These are phyloP conservation scores for Apomyelois bistriatella DNA, from an alignment of 2,888 invertebrate species.

Conservation along the genomic window DNA sequence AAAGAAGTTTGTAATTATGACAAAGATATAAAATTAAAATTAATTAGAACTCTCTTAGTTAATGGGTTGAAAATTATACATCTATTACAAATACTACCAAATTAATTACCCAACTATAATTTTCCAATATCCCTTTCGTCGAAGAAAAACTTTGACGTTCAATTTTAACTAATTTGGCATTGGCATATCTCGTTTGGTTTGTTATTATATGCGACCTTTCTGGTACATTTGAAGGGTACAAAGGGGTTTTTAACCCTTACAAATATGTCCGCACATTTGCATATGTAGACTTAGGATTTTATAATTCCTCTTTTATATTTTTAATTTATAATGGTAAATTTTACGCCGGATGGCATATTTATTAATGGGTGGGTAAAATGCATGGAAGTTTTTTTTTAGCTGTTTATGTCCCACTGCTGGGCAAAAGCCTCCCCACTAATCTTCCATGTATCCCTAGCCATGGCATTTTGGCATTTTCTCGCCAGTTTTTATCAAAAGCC, in stretches of 20 bases:
- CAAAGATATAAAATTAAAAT: no score
- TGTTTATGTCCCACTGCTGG: no score
- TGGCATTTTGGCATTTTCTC: no score
- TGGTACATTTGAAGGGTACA: background rate
- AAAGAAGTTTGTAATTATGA: no score
- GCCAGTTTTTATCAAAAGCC: no score
- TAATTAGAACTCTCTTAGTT: no score
- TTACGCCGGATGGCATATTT: background rate
- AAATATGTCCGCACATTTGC: conserved; percentile 3
- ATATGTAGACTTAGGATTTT: background rate
- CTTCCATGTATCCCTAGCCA: no score
- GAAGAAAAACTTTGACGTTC: background rate
- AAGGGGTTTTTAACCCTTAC: background rate
- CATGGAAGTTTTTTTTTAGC: no score
- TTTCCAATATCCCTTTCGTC: background rate
- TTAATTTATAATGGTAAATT: background rate
- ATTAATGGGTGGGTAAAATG: background rate
- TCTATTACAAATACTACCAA: background rate
- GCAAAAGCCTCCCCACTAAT: no score
- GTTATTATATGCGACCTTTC: background rate
- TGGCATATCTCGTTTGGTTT: background rate
- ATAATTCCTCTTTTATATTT: background rate
- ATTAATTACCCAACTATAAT: background rate
- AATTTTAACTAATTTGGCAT: background rate
- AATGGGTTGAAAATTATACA: background rate